Evolutionary conservation across 2,888 invertebrate genomes (phyloP), one percentile per base, ranked within the genome.

Genomic region (Drosophila planitibia): DNA sequence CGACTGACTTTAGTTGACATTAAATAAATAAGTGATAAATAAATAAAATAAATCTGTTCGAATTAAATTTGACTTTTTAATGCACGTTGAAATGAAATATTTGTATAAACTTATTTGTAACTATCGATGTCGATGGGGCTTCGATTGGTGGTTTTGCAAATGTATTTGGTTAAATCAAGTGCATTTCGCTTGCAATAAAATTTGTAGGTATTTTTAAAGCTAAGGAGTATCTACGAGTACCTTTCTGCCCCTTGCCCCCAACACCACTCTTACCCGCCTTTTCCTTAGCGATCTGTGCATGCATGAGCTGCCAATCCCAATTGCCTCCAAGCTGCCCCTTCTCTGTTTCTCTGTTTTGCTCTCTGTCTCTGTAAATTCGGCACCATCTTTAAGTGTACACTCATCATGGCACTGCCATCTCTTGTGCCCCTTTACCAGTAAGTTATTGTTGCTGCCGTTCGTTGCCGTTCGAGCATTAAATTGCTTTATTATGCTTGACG

Each of bases 401-500:
- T 25, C 47, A 47, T 47, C 16, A 25, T 9, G 14, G 16, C 22
- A 16, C 47, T 16, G 0, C 55, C 39, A 3, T 3, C 44, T 44
- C n/a, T 12, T 14, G 9, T 19, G 37, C 44, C 64, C 60, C 53
- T 66, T 59, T 22, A 32, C 16, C 53, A 41, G 19, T 52, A 66
- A 49, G 69, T 70, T 78, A 80, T 82, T 82, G 74, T 74, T 83
- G 85, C 47, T 64, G 64, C 39, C 64, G 60, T 77, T 85, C 81
- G 62, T 60, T 70, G 68, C 83, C 79, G 77, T 73, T 85, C 81
- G 62, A 81, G 83, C 89, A 88, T 88, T 88, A 88, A 85, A 85
- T 85, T 89, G 89, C 89, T 85, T 85, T 88, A 88, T 88, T 85
- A 85, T 88, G 86, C 85, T 88, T 88, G 81, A 83, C 83, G 83